Percentiles rank a stretch among this genome's conserved stretches.
phyloP scores from a whole-genome alignment of 2,113 vertebrate species.

The Neodontobutis hainanensis region DNA sequence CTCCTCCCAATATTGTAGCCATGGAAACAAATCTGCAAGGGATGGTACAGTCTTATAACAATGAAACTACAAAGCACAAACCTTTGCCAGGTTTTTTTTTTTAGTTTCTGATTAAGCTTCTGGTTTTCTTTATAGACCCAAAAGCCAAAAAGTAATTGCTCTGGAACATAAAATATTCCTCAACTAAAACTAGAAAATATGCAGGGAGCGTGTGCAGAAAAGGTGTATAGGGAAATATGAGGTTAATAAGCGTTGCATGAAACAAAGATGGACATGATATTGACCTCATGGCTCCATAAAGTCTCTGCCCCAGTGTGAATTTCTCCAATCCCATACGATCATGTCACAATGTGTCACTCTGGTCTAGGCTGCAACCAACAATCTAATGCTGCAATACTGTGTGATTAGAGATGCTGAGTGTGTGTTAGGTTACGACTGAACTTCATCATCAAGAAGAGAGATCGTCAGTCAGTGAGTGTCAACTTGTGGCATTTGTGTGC shows the following conservation, averaged over 20 bases:
- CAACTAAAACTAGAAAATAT: background rate
- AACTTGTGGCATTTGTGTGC: too few relatives aligned
- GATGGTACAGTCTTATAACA: constrained; percentile 3
- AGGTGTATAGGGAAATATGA: background rate
- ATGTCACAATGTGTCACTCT: too few relatives aligned
- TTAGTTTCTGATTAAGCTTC: background rate
- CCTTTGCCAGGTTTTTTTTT: background rate
- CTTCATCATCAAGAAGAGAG: too few relatives aligned
- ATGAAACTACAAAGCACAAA: background rate
- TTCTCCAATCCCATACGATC: too few relatives aligned
- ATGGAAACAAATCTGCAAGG: constrained; percentile 2
- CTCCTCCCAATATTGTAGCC: background rate
- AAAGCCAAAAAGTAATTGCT: background rate
- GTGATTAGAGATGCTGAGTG: too few relatives aligned
- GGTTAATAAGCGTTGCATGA: too few relatives aligned
- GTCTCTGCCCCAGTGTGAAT: too few relatives aligned
- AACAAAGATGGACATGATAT: background rate
- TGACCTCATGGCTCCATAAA: too few relatives aligned
- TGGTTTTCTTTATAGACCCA: background rate
- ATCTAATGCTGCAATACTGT: too few relatives aligned
- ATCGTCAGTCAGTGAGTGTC: too few relatives aligned
- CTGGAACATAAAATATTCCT: background rate
- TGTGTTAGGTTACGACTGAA: too few relatives aligned
- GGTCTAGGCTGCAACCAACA: too few relatives aligned
- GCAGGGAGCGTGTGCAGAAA: background rate